Evolutionary conservation across 2,888 invertebrate genomes (phyloP), one percentile per base, ranked within the genome.

Genomic region (Heliconius sara): DNA sequence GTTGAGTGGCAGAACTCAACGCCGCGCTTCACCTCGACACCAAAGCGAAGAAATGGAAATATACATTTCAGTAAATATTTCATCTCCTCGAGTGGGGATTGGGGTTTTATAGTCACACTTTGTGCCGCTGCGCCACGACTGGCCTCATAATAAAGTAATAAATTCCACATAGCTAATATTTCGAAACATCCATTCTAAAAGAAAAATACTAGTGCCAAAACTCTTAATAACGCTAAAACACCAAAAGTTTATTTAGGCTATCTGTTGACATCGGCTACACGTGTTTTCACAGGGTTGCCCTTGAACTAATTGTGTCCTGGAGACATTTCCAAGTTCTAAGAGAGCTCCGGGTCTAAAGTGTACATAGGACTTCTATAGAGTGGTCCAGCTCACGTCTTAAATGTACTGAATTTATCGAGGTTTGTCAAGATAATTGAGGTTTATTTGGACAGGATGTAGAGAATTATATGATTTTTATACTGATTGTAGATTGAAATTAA

Each of bases 271-370:
- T 9, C 34, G 27, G 47, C 66, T 12, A 75, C 75, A 47, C 22
- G 43, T 66, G 27, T 43, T 43, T 22, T n/a, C 22, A 27, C 30
- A 75, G 65, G 27, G 10, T 43, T 66, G 63, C 6, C 75, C 75
- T 75, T 75, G 75, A 75, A 75, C 66, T 75, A 75, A 75, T 75
- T 65, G 43, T 43, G 65, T 47, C n/a, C 65, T 66, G 27, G 22
- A 73, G 57, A 66, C 70, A 47, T 65, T 43, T 30, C 47, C 43
- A 75, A 75, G 47, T 65, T 75, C 47, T 27, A 7, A 75, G 75
- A 75, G 47, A 73, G 34, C 73, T 60, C 22, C 66, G 75, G 65
- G 22, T 12, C 65, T 47, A 75, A 66, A 60, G 75, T 75, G 63
- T 75, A 75, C 47, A 75, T 75, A 75, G 75, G 75, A 75, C 47